Percentiles rank a stretch among this genome's conserved stretches.
These are phyloP conservation scores for Troides oblongomaculatus DNA, from an alignment of 2,888 invertebrate species.

Conservation along the genomic window DNA sequence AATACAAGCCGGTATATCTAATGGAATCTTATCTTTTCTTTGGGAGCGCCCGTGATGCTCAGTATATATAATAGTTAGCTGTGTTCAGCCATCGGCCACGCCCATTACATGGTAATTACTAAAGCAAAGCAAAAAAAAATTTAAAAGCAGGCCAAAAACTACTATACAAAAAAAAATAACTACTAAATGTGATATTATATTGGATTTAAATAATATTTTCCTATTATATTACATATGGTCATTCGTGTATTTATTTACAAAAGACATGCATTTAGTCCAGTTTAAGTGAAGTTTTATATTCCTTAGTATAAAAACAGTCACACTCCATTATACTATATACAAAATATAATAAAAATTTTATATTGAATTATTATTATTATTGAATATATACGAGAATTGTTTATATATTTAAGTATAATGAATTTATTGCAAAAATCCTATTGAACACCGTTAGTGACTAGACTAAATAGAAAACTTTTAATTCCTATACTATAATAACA, in stretches of 20 bases:
- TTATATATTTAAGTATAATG: too few species aligned
- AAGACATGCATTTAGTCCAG: background rate
- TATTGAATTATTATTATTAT: too few species aligned
- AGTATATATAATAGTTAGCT: slow-evolving; percentile 1
- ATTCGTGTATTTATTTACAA: background rate
- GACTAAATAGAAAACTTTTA: too few species aligned
- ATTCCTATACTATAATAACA: background rate
- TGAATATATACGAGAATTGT: too few species aligned
- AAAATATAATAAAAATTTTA: too few species aligned
- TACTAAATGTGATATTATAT: background rate
- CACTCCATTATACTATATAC: too few species aligned
- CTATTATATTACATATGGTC: background rate
- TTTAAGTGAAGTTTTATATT: background rate
- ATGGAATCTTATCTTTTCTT: slow-evolving; percentile 18
- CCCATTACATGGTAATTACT: slow-evolving; percentile 9
- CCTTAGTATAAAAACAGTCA: too few species aligned
- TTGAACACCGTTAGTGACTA: too few species aligned
- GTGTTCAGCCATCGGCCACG: slow-evolving; percentile 14
- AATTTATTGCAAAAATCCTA: too few species aligned
- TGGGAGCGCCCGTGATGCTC: slow-evolving; percentile 13
- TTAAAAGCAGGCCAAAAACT: background rate
- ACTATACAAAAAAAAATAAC: background rate
- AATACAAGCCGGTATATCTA: background rate
- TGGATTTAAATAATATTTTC: background rate
- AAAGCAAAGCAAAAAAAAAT: slow-evolving; percentile 4